Percentiles rank a stretch among this genome's conserved stretches.
phyloP scores from a whole-genome alignment of 2,888 invertebrate species.

The Magallana nippona region DNA sequence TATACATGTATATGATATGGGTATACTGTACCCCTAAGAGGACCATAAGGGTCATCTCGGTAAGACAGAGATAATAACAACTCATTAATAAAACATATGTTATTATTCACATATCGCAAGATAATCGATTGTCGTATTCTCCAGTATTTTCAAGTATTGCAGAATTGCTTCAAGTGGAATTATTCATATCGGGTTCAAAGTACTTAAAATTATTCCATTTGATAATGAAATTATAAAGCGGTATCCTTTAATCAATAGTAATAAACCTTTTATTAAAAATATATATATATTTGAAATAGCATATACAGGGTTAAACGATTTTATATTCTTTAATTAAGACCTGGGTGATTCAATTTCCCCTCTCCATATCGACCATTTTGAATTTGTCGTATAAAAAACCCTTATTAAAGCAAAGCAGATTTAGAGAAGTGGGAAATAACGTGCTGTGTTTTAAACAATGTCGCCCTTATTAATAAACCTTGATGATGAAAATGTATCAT shows the following conservation, averaged over 20 bases:
- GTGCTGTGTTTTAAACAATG: not conserved
- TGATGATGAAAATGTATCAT: not conserved
- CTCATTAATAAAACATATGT: conserved; percentile 21
- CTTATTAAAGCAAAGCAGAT: too few relatives aligned
- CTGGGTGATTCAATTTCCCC: not conserved
- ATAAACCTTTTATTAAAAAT: conserved; percentile 1
- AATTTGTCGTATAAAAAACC: too few relatives aligned
- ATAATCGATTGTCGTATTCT: not conserved
- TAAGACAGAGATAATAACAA: not conserved
- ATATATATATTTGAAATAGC: not conserved
- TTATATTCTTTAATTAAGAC: not conserved
- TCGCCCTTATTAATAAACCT: not conserved
- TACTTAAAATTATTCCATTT: conserved; percentile 8
- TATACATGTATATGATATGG: not conserved
- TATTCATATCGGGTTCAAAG: not conserved
- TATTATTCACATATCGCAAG: not conserved
- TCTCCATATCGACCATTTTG: too few relatives aligned
- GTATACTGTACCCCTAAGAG: not conserved
- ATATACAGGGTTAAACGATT: not conserved
- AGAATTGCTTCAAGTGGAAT: not conserved
- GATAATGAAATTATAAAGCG: conserved; percentile 1
- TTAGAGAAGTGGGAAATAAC: not conserved
- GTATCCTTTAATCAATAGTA: not conserved
- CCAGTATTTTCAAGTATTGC: not conserved
- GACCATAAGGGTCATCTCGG: not conserved